Percentiles rank a stretch among this genome's conserved stretches.
Conservation (phyloP, 2,797 vertebrate species). For the Danionella dracula region DNA sequence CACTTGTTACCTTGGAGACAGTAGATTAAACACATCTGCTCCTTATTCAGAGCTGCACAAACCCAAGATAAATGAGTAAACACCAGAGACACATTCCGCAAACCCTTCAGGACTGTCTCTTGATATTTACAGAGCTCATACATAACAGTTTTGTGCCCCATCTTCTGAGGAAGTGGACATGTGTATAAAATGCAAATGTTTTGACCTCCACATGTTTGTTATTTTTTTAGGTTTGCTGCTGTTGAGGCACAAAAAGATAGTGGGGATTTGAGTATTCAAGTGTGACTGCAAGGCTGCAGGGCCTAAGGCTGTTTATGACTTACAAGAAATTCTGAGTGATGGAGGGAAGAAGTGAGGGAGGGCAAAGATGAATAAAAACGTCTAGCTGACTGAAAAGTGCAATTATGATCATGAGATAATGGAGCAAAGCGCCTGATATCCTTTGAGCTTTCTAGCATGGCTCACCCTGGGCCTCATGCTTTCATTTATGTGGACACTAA, state of each 20-base stretch:
- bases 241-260: neutral
- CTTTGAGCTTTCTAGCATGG: neutral
- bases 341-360: neutral
- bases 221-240: neutral
- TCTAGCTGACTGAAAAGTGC: constrained; percentile 1
- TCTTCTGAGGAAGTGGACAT: neutral
- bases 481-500: neutral
- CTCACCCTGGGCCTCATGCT: neutral
- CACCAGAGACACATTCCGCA: neutral
- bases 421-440: constrained; percentile 8
- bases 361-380: neutral
- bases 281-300: neutral
- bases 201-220: neutral
- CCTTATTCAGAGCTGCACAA: neutral
- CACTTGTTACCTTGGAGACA: constrained; percentile 47
- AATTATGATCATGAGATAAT: constrained; percentile 16
- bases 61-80: neutral
- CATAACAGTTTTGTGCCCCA: neutral
- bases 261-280: constrained; percentile 4
- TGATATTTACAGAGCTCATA: neutral
- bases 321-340: neutral
- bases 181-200: neutral
- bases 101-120: neutral
- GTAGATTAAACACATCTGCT: constrained; percentile 42
- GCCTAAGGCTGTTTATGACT: constrained; percentile 7